These are phyloP conservation scores for Lampris megalopsis DNA, from an alignment of 2,113 vertebrate species.

Conservation along the genomic window DNA sequence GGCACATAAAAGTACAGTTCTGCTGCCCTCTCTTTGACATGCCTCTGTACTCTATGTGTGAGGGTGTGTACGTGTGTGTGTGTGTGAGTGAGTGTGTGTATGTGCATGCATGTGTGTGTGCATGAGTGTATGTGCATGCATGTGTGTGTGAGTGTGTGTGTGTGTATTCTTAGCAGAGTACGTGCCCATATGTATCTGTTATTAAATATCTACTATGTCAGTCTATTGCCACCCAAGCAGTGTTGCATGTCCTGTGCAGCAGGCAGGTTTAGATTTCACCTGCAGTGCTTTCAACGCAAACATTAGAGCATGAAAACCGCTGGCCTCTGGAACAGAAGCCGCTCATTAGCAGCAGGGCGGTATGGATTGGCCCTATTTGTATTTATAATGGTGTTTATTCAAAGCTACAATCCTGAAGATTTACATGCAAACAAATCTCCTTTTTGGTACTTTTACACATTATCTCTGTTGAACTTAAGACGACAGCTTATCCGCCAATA, in stretches of 20 bases:
- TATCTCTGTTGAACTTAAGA: too few species aligned
- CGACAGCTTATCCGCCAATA: too few species aligned
- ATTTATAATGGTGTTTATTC: too few species aligned
- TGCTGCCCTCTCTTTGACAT: neutral
- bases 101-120: neutral
- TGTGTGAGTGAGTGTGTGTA: neutral
- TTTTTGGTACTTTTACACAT: too few species aligned
- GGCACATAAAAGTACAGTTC: constrained; percentile 5
- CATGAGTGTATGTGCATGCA: neutral
- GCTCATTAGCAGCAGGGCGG: neutral
- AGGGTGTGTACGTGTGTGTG: neutral
- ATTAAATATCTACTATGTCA: neutral
- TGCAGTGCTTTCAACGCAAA: neutral
- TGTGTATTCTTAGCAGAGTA: too few species aligned
- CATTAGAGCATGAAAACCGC: too few species aligned
- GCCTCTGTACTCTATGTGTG: neutral
- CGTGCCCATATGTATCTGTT: too few species aligned
- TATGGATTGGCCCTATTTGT: too few species aligned
- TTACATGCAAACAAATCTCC: too few species aligned
- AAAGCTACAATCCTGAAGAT: too few species aligned
- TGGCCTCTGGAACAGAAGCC: neutral
- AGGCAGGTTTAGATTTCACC: constrained; percentile 2
- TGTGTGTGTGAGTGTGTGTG: neutral
- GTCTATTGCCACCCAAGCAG: neutral
- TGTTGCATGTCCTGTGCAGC: neutral